Conservation (phyloP, 1,140 invertebrate species). For the Lucilia sericata region DNA sequence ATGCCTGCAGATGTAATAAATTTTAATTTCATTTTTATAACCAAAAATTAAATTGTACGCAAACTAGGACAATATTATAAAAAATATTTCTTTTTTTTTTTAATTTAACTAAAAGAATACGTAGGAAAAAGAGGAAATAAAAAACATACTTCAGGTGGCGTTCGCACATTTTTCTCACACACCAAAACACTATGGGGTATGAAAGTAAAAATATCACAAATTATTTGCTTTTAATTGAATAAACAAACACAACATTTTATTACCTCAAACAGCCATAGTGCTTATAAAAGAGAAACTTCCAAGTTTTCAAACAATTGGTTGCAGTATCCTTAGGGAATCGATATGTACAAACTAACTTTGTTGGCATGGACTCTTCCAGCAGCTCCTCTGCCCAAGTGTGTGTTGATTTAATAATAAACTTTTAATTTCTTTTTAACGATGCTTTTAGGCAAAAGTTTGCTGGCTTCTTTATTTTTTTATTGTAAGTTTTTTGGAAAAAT, state of each 20-base stretch:
- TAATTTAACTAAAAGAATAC: background rate
- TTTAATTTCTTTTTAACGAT: constrained; percentile 39
- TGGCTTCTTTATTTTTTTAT: background rate
- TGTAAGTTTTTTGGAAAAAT: too few species aligned
- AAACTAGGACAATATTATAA: background rate
- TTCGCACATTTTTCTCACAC: constrained; percentile 7
- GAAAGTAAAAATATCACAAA: too few species aligned
- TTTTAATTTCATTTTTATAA: constrained; percentile 25
- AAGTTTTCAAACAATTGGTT: background rate
- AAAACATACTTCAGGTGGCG: background rate
- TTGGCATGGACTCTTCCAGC: background rate
- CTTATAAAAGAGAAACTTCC: background rate
- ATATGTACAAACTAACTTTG: background rate
- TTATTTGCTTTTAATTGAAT: too few species aligned
- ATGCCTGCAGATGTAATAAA: constrained; percentile 18
- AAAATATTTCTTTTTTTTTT: background rate
- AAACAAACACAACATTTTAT: too few species aligned
- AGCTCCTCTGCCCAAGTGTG: background rate
- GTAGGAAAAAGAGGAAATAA: too few species aligned
- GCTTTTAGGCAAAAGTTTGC: background rate
- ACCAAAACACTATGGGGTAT: background rate
- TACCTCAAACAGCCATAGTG: background rate
- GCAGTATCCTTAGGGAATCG: background rate
- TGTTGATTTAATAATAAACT: constrained; percentile 24
- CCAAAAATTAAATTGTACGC: background rate